These are phyloP conservation scores for Phoebastria nigripes DNA, from an alignment of 2,797 vertebrate genomes.

Conservation along the genomic window DNA sequence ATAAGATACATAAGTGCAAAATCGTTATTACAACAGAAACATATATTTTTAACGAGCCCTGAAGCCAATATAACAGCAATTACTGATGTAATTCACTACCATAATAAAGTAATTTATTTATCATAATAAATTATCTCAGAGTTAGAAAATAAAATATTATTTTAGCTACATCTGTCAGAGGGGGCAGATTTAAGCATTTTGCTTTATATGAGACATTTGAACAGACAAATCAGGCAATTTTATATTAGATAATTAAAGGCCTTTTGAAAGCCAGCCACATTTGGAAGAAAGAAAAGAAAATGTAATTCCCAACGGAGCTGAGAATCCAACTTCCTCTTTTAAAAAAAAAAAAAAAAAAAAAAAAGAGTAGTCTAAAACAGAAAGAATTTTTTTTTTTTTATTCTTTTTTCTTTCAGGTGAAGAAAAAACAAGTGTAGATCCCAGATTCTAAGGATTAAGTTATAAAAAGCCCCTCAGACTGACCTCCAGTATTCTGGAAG, in stretches of 20 bases:
- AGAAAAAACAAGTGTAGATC: neutral
- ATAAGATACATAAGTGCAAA: neutral
- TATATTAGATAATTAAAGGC: neutral
- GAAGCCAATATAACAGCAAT: neutral
- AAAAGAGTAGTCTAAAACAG: neutral
- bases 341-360: neutral
- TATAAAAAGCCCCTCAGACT: neutral
- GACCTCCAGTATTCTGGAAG: slow-evolving; percentile 1
- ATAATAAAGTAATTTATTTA: slow-evolving; percentile 20
- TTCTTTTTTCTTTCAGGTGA: neutral
- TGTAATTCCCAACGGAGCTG: neutral
- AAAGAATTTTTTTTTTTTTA: neutral
- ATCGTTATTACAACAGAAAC: neutral
- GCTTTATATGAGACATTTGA: neutral
- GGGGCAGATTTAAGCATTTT: neutral
- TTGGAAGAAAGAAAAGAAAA: neutral
- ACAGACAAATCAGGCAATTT: slow-evolving; percentile 13
- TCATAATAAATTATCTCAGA: neutral
- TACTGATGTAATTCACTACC: neutral
- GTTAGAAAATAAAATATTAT: slow-evolving; percentile 20
- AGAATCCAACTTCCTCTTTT: neutral
- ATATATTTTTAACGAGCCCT: neutral
- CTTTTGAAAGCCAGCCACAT: neutral
- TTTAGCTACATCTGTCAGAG: neutral
- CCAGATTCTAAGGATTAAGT: neutral